phyloP scores from a whole-genome alignment of 2,888 invertebrate species.

The Trachelus tabidus region DNA sequence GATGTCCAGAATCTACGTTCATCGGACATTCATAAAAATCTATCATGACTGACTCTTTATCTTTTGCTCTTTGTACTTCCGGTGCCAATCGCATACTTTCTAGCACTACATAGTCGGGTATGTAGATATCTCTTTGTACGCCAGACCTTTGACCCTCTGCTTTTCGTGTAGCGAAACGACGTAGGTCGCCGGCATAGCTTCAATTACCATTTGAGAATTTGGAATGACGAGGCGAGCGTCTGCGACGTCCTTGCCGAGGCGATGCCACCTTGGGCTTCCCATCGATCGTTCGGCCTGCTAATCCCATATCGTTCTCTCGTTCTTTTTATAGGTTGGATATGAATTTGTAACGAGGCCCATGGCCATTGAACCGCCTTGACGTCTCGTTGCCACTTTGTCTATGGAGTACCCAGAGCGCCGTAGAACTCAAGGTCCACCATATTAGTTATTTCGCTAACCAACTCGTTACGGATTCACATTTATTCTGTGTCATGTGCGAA shows the following conservation, averaged over 20 bases:
- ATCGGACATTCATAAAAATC: not conserved
- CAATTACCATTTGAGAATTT: not conserved
- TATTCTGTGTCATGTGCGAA: not conserved
- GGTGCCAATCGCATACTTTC: not conserved
- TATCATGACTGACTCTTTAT: conserved; percentile 11
- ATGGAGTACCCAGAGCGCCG: not conserved
- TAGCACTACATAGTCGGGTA: too few relatives aligned
- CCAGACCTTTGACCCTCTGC: not conserved
- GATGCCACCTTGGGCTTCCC: not conserved
- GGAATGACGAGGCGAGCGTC: not conserved
- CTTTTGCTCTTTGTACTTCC: conserved; percentile 33
- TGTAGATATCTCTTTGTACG: not conserved
- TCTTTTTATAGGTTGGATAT: conserved; percentile 29
- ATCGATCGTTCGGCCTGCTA: not conserved
- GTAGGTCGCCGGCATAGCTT: not conserved
- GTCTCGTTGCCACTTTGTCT: not conserved
- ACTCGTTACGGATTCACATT: not conserved
- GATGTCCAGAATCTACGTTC: not conserved
- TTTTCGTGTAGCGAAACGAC: not conserved
- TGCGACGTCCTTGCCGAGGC: not conserved
- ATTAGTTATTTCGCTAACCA: not conserved
- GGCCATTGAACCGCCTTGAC: conserved; percentile 1
- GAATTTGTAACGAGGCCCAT: conserved; percentile 4
- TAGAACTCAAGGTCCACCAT: not conserved
- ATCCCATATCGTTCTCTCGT: conserved; percentile 10